Percentiles rank a stretch among this genome's conserved stretches.
Conservation (phyloP, 2,113 vertebrate species). For the Epinephelus lanceolatus region DNA sequence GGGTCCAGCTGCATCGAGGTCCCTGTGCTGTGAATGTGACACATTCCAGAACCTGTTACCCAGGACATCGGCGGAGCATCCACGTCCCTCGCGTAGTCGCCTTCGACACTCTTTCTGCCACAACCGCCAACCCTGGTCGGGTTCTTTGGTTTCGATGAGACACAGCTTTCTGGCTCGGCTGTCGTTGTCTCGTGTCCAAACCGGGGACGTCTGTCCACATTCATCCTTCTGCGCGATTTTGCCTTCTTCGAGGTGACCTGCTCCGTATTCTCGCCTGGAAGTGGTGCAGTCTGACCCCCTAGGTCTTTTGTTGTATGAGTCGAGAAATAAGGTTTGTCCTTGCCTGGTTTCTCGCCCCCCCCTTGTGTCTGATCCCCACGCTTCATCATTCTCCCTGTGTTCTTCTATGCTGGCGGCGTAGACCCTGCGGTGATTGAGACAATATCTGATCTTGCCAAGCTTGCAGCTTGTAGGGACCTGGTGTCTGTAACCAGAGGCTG, state of each 20-base stretch:
- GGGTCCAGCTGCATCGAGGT: rapidly evolving
- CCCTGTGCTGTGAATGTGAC: rapidly evolving
- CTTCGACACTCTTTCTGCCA: background rate
- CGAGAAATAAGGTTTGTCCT: background rate
- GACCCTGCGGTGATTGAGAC: background rate
- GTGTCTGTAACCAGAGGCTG: too few relatives aligned
- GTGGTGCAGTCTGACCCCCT: too few relatives aligned
- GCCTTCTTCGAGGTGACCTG: too few relatives aligned
- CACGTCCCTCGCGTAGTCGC: background rate
- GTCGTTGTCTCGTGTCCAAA: background rate
- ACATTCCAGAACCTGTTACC: background rate
- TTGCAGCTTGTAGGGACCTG: too few relatives aligned
- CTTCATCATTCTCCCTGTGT: background rate
- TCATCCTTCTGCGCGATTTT: too few relatives aligned
- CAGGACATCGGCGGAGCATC: background rate
- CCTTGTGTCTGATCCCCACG: too few relatives aligned
- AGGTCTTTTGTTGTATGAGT: too few relatives aligned
- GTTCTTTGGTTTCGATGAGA: background rate
- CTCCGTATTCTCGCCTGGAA: too few relatives aligned
- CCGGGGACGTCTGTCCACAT: too few relatives aligned
- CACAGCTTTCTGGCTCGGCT: background rate
- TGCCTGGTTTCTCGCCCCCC: too few relatives aligned
- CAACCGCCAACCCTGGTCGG: background rate
- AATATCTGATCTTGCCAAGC: background rate
- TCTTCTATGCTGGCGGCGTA: background rate